Conservation (phyloP, 2,888 invertebrate species). For the Dione juno region DNA sequence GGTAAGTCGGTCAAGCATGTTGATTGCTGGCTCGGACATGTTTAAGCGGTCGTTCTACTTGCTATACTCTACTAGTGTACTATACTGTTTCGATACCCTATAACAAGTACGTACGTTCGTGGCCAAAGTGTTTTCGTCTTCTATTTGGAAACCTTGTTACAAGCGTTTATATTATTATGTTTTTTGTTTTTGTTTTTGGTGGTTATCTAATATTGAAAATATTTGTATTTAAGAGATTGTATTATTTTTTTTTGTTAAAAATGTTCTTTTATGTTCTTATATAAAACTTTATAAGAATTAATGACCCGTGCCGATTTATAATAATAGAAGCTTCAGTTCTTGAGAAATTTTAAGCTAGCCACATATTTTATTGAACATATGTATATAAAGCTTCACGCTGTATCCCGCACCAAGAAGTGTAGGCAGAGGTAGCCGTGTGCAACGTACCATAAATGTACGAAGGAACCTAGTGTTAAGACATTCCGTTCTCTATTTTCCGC, state of each 20-base stretch:
- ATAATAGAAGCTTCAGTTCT: no score
- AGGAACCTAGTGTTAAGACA: no score
- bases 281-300: no score
- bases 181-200: not conserved
- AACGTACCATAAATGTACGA: no score
- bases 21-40: constrained; percentile 41
- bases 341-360: no score
- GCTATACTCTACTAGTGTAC: constrained; percentile 10
- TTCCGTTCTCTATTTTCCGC: no score
- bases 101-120: constrained; percentile 1
- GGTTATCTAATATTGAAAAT: not conserved
- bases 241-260: not conserved
- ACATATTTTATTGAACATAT: no score
- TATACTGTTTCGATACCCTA: constrained; percentile 16
- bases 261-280: no score
- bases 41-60: constrained; percentile 31
- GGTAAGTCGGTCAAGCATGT: constrained; percentile 36
- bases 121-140: not conserved
- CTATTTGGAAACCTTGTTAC: not conserved
- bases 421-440: no score
- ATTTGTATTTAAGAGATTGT: not conserved
- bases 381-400: no score
- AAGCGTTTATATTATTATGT: not conserved
- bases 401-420: no score
- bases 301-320: no score